Percentiles rank a stretch among this genome's conserved stretches.
Evolutionary conservation across 1,140 invertebrate genomes (phyloP).

Genomic region (Mya arenaria): DNA sequence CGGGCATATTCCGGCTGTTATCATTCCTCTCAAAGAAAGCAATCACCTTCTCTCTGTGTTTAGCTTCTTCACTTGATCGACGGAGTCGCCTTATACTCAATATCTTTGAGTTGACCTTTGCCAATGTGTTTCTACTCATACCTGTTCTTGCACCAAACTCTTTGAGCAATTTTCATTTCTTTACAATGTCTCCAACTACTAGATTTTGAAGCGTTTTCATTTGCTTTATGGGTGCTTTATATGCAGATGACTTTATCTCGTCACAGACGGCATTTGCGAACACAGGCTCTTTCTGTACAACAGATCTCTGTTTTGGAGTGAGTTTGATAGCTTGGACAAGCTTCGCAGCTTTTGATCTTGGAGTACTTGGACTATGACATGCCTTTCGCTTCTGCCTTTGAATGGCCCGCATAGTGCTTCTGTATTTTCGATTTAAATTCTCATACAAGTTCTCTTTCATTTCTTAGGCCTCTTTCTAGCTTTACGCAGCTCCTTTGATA

Average conservation of each 20-base stretch:
- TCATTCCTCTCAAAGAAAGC: slow-evolving; percentile 43
- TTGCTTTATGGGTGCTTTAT: background rate
- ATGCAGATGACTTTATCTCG: slow-evolving; percentile 5
- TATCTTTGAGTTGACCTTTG: background rate
- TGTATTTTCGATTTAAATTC: slow-evolving; percentile 14
- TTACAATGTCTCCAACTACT: slow-evolving; percentile 40
- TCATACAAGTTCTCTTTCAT: slow-evolving; percentile 8
- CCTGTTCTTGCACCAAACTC: slow-evolving; percentile 32
- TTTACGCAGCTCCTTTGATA: background rate
- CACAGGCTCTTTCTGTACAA: slow-evolving; percentile 11
- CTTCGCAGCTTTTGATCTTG: slow-evolving; percentile 16
- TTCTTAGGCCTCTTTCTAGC: slow-evolving; percentile 15
- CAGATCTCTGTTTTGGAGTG: background rate
- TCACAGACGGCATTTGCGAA: slow-evolving; percentile 25
- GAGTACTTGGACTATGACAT: background rate
- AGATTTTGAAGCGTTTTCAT: slow-evolving; percentile 23
- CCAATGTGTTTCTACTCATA: slow-evolving; percentile 33
- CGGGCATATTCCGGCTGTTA: slow-evolving; percentile 15
- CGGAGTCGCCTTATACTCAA: background rate
- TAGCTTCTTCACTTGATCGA: slow-evolving; percentile 5
- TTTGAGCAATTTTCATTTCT: slow-evolving; percentile 20
- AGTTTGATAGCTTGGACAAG: background rate
- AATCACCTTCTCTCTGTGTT: slow-evolving; percentile 7
- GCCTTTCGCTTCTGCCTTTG: slow-evolving; percentile 19
- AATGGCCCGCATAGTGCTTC: slow-evolving; percentile 1